Conservation (phyloP, 2,888 invertebrate species). For the Drosophila cognata region DNA sequence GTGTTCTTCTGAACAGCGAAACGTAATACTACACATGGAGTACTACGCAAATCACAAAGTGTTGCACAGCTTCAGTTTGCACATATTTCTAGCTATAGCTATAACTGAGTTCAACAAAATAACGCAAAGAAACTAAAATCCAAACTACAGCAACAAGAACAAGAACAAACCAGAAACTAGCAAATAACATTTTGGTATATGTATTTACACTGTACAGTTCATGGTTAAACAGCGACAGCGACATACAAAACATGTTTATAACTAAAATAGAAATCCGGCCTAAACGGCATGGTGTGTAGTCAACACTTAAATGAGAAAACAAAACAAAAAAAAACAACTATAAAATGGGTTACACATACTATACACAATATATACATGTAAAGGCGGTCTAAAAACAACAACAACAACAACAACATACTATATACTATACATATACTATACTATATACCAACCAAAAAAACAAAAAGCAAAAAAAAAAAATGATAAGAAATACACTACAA, state of each 20-base stretch:
- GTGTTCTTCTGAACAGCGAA: constrained; percentile 59
- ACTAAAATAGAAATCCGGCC: constrained; percentile 37
- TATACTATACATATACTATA: constrained; percentile 35
- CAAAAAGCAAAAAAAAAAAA: constrained; percentile 18
- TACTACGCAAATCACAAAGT: constrained; percentile 54
- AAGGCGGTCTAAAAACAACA: constrained; percentile 48
- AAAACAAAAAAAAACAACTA: constrained; percentile 30
- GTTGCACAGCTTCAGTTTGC: constrained; percentile 48
- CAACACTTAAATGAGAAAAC: constrained; percentile 15
- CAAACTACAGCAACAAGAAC: constrained; percentile 14
- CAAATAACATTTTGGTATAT: constrained; percentile 51
- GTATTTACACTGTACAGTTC: constrained; percentile 52
- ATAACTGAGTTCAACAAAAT: constrained; percentile 32
- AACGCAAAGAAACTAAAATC: not conserved
- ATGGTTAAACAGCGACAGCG: constrained; percentile 23
- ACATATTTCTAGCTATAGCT: constrained; percentile 21
- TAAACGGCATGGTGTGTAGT: constrained; percentile 31
- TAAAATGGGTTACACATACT: constrained; percentile 30
- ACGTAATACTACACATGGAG: constrained; percentile 46
- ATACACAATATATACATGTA: constrained; percentile 44
- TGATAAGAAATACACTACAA: constrained; percentile 11
- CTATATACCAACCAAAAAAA: constrained; percentile 31
- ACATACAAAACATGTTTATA: constrained; percentile 15
- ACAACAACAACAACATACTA: constrained; percentile 34
- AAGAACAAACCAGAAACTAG: constrained; percentile 15